Base-by-base conservation (phyloP, 1,140 invertebrate species). In the Tetramorium simillimum region DNA sequence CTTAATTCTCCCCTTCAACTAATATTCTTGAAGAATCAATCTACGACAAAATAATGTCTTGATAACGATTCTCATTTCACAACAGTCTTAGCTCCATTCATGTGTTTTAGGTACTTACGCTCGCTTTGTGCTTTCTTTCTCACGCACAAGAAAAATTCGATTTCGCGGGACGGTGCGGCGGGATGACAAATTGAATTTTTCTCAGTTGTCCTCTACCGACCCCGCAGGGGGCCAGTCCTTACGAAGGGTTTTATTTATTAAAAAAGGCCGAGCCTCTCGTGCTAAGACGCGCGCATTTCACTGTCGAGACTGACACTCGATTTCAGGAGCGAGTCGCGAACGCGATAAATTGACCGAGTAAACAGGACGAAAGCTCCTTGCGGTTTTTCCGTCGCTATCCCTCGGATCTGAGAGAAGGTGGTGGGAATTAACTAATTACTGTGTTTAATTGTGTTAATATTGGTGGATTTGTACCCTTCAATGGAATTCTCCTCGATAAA, bases 221-320 rank as follows among this genome's bases (percentile, higher is more conserved):
- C 7, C 58, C 6, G 49, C 6, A 69, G 46, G 53, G 33, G 56
- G n/a, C 5, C 37, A 33, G 51, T 78, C 12, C 43, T 65, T 10
- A 72, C 40, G n/a, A 82, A 53, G 33, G 53, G n/a, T 16, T 89
- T 89, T 89, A 78, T 78, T 90, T 89, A 89, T 89, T 89, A 90
- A 90, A 86, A 88, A 73, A 77, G 63, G 46, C 43, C 9, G 21
- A 46, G 46, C 14, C 62, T 51, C 51, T 51, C 51, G 24, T 33
- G 53, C 51, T 21, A 46, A 21, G 21, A 18, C 37, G 78, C 21
- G 40, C 56, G 46, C 51, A 58, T n/a, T 33, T 49, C 58, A 33
- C 72, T 62, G 46, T 72, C 80, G 21, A 63, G 51, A 46, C 40
- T 53, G 65, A 62, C 43, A 21, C 65, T 84, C 80, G 69, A 84